Base-by-base conservation (phyloP, 2,113 vertebrate genomes). In the Tychaedon coryphoeus region DNA sequence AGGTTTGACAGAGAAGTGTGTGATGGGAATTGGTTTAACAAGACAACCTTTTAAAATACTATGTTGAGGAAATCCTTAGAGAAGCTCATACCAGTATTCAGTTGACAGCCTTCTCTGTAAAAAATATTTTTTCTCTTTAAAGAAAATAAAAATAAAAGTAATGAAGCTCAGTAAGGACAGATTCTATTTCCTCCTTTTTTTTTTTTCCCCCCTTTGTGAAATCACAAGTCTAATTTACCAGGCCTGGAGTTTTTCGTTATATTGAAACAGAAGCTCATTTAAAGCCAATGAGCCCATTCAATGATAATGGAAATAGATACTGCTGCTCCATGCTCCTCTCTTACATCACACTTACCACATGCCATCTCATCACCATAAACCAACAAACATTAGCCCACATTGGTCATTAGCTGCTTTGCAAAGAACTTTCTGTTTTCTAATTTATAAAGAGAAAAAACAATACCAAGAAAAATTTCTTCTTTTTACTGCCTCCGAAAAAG, bases 141-240 rank as follows among this genome's bases (percentile, higher is more conserved):
- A 86, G 31, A 79, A 96, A 91, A 71, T 48, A 84, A 87, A 94
- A 95, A 86, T 76, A 72, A 91, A n/a, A 92, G 8, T 69, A 40
- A 66, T 19, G 48, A 85, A 92, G 25, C 11, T 81, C 23, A 42
- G 8, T 36, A 69, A 53, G 36, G 25, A 87, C 12, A 90, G 16
- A 79, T 74, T 77, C 0, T 0, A 38, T 34, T 86, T 47, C 29
- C 8, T 76, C 1, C 74, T 47, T 5, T 40, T 40, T 6, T 48
- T n/a, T 24, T 9, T 33, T 60, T 29, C 8, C 43, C 43, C 19
- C 5, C 14, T 51, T 51, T 2, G 4, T 51, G 50, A 51, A 28
- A 51, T 3, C 50, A 51, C 26, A 43, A 50, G 4, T 57, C 56
- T 86, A 78, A 88, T 91, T 91, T 93, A 80, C 42, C 45, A 73